Percentiles rank a stretch among this genome's conserved stretches.
phyloP scores from a whole-genome alignment of 2,113 vertebrate species.

The Dicentrarchus labrax region DNA sequence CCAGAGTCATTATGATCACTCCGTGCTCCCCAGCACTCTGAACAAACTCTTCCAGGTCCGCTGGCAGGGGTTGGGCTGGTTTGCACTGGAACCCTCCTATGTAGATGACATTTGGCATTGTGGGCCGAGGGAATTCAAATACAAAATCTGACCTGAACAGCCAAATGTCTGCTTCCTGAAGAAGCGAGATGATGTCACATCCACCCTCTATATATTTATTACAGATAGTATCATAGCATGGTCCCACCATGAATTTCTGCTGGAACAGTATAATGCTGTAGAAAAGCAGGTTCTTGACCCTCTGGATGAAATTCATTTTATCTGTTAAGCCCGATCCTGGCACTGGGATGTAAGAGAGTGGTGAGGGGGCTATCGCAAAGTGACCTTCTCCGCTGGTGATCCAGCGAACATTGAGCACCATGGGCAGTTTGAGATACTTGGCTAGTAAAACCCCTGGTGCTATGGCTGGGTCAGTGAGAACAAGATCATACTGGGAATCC shows the following conservation, averaged over 20 bases:
- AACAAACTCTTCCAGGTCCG: slow-evolving; percentile 78
- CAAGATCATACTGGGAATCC: slow-evolving; percentile 77
- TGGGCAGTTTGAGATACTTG: slow-evolving; percentile 80
- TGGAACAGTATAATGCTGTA: slow-evolving; percentile 60
- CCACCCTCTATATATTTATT: slow-evolving; percentile 75
- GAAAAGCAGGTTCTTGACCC: slow-evolving; percentile 76
- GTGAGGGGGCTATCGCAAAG: slow-evolving; percentile 79
- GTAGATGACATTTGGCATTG: slow-evolving; percentile 81
- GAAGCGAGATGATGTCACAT: slow-evolving; percentile 69
- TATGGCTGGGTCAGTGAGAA: slow-evolving; percentile 81
- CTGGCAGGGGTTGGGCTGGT: slow-evolving; percentile 72
- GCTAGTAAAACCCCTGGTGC: slow-evolving; percentile 74
- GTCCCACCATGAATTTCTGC: slow-evolving; percentile 65
- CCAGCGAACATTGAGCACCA: slow-evolving; percentile 84
- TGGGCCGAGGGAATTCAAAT: slow-evolving; percentile 83
- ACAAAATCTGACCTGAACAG: slow-evolving; percentile 81
- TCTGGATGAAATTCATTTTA: slow-evolving; percentile 81
- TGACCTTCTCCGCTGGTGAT: slow-evolving; percentile 80
- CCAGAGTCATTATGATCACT: slow-evolving; percentile 79
- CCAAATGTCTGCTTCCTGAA: slow-evolving; percentile 84
- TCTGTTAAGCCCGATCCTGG: slow-evolving; percentile 80
- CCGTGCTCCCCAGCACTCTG: slow-evolving; percentile 80
- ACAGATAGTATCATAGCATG: slow-evolving; percentile 74
- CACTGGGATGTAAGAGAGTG: slow-evolving; percentile 81
- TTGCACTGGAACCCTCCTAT: slow-evolving; percentile 82